Conservation (phyloP, 1,140 invertebrate species). For the Archivesica marissinica region DNA sequence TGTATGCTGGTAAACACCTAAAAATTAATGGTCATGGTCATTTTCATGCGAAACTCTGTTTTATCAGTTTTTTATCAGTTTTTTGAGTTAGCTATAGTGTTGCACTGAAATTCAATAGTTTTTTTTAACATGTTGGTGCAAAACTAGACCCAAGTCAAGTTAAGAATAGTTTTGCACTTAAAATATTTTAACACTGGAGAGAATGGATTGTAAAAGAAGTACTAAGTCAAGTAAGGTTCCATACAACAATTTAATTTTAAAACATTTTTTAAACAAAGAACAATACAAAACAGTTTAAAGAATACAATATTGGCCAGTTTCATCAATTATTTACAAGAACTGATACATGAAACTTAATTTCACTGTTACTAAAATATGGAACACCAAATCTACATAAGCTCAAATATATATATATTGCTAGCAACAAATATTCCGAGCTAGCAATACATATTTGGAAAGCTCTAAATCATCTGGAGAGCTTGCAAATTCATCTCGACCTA, state of each 20-base stretch:
- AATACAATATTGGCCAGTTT: not conserved
- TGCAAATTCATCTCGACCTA: too few species aligned
- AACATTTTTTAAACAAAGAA: not conserved
- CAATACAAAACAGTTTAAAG: not conserved
- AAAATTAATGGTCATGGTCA: too few species aligned
- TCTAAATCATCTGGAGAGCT: too few species aligned
- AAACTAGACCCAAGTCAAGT: too few species aligned
- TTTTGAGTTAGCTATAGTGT: constrained; percentile 1
- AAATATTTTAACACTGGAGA: too few species aligned
- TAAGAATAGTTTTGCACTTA: too few species aligned
- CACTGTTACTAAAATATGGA: not conserved
- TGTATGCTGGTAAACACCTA: too few species aligned
- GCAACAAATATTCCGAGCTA: too few species aligned
- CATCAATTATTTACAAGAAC: not conserved
- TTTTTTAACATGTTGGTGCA: too few species aligned
- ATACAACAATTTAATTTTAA: not conserved
- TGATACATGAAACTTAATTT: not conserved
- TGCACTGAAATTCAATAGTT: not conserved
- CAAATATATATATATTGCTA: too few species aligned
- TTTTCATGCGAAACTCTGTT: not conserved
- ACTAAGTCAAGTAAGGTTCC: not conserved
- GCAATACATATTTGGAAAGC: too few species aligned
- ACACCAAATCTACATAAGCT: too few species aligned
- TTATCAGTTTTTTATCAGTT: not conserved
- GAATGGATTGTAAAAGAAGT: not conserved